Conservation (phyloP, 2,113 vertebrate species). For the Scytalopus superciliaris region DNA sequence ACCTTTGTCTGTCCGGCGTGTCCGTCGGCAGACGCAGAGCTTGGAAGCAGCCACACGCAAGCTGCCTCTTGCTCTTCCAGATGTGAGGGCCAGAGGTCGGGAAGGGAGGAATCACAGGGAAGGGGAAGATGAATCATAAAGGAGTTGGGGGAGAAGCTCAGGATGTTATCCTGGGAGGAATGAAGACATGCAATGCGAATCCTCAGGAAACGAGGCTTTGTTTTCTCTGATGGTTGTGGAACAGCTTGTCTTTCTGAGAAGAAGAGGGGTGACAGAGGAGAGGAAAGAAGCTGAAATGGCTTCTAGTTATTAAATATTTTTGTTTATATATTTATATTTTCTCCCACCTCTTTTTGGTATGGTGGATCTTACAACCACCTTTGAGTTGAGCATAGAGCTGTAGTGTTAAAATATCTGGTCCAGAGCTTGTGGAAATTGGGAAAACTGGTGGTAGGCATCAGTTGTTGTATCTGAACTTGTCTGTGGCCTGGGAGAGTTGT, state of each 20-base stretch:
- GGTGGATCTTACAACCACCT: neutral
- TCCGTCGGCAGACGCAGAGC: neutral
- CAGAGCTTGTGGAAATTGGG: neutral
- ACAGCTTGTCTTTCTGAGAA: neutral
- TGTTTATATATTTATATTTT: neutral
- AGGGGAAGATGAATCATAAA: conserved; percentile 68
- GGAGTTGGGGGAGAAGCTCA: conserved; percentile 53
- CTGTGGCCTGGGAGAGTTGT: neutral
- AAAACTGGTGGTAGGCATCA: neutral
- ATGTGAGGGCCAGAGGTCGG: conserved; percentile 60
- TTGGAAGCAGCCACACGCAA: conserved; percentile 39
- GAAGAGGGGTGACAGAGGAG: neutral
- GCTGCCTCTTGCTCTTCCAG: conserved; percentile 53
- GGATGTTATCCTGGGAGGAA: conserved; percentile 56
- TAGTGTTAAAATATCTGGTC: neutral
- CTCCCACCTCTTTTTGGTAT: neutral
- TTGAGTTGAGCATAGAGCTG: neutral
- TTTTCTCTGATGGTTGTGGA: conserved; percentile 23
- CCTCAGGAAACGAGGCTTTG: conserved; percentile 61
- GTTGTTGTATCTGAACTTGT: neutral
- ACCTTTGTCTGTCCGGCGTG: neutral
- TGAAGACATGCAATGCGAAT: conserved; percentile 12
- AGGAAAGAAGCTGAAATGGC: neutral
- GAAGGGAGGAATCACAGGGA: conserved; percentile 50
- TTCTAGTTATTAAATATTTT: neutral